Percentiles rank a stretch among this genome's conserved stretches.
These are phyloP conservation scores for Epizoanthus stellaris DNA, from an alignment of 92 coral and sea anemone genomes.

Conservation along the genomic window DNA sequence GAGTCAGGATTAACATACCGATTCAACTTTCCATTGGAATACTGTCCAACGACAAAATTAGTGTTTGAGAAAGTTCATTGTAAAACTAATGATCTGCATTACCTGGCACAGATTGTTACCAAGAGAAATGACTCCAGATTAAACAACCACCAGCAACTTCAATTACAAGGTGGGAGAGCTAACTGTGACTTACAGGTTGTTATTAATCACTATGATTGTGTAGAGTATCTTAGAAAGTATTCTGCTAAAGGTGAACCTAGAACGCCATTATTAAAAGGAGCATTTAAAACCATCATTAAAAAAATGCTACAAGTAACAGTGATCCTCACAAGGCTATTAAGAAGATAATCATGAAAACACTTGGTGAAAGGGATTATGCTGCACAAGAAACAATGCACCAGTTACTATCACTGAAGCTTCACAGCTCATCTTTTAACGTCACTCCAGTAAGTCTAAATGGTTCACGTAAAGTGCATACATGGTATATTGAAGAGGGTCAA, in stretches of 20 bases:
- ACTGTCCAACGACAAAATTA: conserved; percentile 66
- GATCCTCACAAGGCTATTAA: conserved; percentile 62
- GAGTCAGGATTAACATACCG: conserved; percentile 68
- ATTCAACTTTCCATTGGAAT: conserved; percentile 71
- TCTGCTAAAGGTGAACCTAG: conserved; percentile 74
- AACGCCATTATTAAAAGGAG: conserved; percentile 68
- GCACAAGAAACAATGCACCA: conserved; percentile 84
- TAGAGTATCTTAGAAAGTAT: conserved; percentile 71
- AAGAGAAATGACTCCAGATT: conserved; percentile 75
- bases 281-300: conserved; percentile 64
- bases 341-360: conserved; percentile 72
- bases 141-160: conserved; percentile 71
- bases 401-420: conserved; percentile 68
- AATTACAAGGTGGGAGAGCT: conserved; percentile 78
- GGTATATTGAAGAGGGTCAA: conserved; percentile 38
- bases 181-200: no score
- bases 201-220: conserved; percentile 82
- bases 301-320: conserved; percentile 51
- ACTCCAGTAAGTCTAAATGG: conserved; percentile 69
- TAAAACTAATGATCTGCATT: conserved; percentile 60
- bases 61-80: conserved; percentile 69
- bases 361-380: conserved; percentile 83
- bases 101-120: conserved; percentile 71
- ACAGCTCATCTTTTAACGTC: conserved; percentile 59
- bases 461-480: conserved; percentile 51